Conservation (phyloP, 2,888 invertebrate species). For the Tetranychus piercei region DNA sequence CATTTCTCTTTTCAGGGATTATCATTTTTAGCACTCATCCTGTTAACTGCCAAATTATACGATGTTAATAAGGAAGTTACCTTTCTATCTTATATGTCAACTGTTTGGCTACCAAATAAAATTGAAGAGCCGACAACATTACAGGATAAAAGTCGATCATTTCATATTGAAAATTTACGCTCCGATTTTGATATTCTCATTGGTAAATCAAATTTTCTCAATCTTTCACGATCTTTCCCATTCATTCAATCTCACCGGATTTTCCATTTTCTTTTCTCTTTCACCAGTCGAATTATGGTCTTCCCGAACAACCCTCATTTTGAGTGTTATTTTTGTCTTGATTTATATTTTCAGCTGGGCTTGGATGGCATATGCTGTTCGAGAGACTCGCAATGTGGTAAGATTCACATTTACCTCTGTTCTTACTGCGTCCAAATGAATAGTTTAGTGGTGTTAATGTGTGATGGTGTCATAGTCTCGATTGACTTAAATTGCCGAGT, state of each 20-base stretch:
- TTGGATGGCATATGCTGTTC: constrained; percentile 28
- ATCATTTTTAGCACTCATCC: constrained; percentile 26
- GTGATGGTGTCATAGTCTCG: too few species aligned
- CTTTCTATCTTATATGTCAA: constrained; percentile 24
- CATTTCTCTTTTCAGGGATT: constrained; percentile 21
- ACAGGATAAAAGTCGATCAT: constrained; percentile 2
- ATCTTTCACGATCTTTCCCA: not conserved
- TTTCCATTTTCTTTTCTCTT: constrained; percentile 3
- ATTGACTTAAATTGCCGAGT: too few species aligned
- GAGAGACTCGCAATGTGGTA: constrained; percentile 26
- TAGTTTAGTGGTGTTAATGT: too few species aligned
- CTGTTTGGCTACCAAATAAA: constrained; percentile 24
- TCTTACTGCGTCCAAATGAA: not conserved
- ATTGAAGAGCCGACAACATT: not conserved
- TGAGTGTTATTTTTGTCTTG: constrained; percentile 27
- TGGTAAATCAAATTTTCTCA: constrained; percentile 10
- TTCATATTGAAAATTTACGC: constrained; percentile 16
- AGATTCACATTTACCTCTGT: constrained; percentile 15
- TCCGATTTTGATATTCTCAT: constrained; percentile 17
- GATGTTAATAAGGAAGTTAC: constrained; percentile 25
- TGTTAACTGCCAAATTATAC: constrained; percentile 24
- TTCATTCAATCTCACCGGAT: not conserved
- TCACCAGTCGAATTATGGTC: constrained; percentile 26
- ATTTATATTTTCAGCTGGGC: constrained; percentile 28
- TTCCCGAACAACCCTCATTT: constrained; percentile 26